These are phyloP conservation scores for Rhinogobio ventralis DNA, from an alignment of 2,797 vertebrate genomes.

Conservation along the genomic window DNA sequence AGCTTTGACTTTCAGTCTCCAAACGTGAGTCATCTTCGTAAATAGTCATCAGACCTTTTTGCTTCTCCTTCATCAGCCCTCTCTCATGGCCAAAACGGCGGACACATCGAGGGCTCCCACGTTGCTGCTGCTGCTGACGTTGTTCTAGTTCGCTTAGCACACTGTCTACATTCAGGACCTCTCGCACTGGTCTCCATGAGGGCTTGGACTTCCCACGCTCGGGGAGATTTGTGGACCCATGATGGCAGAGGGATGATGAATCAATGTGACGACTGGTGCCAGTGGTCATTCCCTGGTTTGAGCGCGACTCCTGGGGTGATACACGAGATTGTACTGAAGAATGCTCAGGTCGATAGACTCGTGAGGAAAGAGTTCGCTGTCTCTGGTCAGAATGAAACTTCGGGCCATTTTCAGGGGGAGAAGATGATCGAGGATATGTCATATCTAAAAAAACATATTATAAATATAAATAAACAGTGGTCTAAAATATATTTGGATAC, in stretches of 20 bases:
- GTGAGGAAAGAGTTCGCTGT: slow-evolving; percentile 23
- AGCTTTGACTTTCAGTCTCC: slow-evolving; percentile 88
- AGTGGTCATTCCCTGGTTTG: slow-evolving; percentile 58
- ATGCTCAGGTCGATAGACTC: slow-evolving; percentile 72
- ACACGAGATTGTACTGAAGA: slow-evolving; percentile 70
- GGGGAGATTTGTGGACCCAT: slow-evolving; percentile 76
- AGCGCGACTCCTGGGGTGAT: slow-evolving; percentile 72
- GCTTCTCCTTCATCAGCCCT: slow-evolving; percentile 75
- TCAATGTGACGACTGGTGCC: slow-evolving; percentile 66
- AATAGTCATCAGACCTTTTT: slow-evolving; percentile 92
- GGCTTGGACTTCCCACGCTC: slow-evolving; percentile 80
- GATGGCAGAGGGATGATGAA: slow-evolving; percentile 62
- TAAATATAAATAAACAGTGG: neutral
- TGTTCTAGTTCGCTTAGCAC: slow-evolving; percentile 90
- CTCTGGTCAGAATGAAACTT: slow-evolving; percentile 75
- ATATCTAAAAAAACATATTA: slow-evolving; percentile 65
- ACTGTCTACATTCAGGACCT: slow-evolving; percentile 94
- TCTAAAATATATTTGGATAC: neutral
- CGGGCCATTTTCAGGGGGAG: slow-evolving; percentile 78
- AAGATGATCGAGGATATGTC: slow-evolving; percentile 68
- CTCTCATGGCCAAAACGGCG: slow-evolving; percentile 70
- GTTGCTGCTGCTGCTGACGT: slow-evolving; percentile 74
- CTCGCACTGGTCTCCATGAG: slow-evolving; percentile 91
- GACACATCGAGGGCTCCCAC: slow-evolving; percentile 81
- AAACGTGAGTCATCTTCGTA: slow-evolving; percentile 93